phyloP scores from a whole-genome alignment of 2,113 vertebrate species.

The Monopterus albus region DNA sequence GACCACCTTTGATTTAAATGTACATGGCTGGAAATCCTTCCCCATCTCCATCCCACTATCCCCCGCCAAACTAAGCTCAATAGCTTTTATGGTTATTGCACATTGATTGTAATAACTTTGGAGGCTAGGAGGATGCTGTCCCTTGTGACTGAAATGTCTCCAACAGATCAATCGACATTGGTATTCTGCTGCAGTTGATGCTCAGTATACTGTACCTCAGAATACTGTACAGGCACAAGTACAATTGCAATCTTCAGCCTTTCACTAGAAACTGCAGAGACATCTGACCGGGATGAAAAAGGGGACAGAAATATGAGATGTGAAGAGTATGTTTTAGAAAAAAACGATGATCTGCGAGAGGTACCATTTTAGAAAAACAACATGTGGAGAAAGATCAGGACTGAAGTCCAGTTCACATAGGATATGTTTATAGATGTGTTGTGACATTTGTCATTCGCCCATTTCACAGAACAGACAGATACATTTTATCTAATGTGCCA shows the following conservation, averaged over 20 bases:
- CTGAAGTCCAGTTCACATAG: too few species aligned
- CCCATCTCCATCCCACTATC: constrained; percentile 3
- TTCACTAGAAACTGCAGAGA: constrained; percentile 1
- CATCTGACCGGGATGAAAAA: not conserved
- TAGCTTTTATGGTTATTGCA: constrained; percentile 69
- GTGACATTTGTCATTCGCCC: too few species aligned
- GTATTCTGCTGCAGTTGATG: constrained; percentile 42
- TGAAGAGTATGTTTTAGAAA: not conserved
- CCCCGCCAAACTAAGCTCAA: constrained; percentile 17
- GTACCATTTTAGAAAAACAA: too few species aligned
- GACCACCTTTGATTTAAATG: constrained; percentile 54
- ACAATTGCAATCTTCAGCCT: too few species aligned
- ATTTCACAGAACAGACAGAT: too few species aligned
- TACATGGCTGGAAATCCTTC: constrained; percentile 36
- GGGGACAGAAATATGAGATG: not conserved
- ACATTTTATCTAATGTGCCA: too few species aligned
- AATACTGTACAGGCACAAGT: constrained; percentile 9
- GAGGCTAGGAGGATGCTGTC: constrained; percentile 52
- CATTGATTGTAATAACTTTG: constrained; percentile 66
- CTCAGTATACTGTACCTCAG: constrained; percentile 9
- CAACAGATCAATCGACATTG: constrained; percentile 64
- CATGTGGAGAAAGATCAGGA: too few species aligned
- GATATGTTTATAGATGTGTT: too few species aligned
- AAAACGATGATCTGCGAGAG: not conserved
- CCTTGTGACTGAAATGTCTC: constrained; percentile 61